phyloP scores from a whole-genome alignment of 2,888 invertebrate genomes.

The Tyria jacobaeae region DNA sequence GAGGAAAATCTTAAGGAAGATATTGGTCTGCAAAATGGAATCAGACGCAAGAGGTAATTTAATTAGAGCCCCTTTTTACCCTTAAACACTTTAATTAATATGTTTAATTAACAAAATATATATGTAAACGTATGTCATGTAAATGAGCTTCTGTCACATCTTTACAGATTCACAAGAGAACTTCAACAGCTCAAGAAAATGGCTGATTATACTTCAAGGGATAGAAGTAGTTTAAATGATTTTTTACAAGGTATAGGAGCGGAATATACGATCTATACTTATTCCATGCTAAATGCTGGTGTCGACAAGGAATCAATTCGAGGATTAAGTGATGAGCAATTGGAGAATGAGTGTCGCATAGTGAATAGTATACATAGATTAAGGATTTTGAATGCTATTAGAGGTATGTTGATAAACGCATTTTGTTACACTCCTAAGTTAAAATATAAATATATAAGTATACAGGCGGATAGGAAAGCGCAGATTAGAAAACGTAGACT shows the following conservation, averaged over 20 bases:
- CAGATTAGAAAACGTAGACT: too few relatives aligned
- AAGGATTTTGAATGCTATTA: conserved; percentile 95
- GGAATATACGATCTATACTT: conserved; percentile 98
- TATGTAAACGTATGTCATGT: neutral
- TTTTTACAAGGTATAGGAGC: conserved; percentile 94
- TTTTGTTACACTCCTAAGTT: neutral
- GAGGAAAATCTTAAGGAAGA: conserved; percentile 97
- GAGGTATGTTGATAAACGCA: conserved; percentile 77
- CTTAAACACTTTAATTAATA: neutral
- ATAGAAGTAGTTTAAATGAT: conserved; percentile 95
- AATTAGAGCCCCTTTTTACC: neutral
- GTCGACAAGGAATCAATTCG: conserved; percentile 96
- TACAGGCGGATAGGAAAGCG: too few relatives aligned
- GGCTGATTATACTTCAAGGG: conserved; percentile 98
- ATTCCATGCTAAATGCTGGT: conserved; percentile 97
- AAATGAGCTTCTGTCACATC: neutral
- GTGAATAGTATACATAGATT: conserved; percentile 97
- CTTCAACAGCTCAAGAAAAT: conserved; percentile 96
- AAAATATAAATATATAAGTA: too few relatives aligned
- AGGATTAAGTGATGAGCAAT: conserved; percentile 95
- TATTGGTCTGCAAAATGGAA: conserved; percentile 97
- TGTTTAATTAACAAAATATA: neutral
- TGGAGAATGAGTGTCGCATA: conserved; percentile 96
- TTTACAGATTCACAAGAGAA: conserved; percentile 94
- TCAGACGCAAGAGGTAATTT: conserved; percentile 93